phyloP scores from a whole-genome alignment of 2,113 vertebrate genomes.

The Dasypus novemcinctus region DNA sequence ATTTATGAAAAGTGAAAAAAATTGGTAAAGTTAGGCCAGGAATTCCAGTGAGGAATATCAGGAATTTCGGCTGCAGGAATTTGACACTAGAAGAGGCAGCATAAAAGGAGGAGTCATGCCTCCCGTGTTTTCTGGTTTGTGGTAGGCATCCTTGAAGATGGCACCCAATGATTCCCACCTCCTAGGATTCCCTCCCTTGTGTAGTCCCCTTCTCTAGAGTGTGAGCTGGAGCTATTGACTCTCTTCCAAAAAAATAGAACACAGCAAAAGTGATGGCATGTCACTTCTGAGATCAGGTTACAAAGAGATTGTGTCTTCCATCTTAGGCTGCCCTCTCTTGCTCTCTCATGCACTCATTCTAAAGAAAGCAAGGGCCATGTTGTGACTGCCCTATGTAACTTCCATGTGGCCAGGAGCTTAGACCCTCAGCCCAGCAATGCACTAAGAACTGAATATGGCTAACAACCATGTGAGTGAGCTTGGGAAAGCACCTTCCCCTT shows the following conservation, averaged over 20 bases:
- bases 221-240: background rate
- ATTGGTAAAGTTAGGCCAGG: background rate
- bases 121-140: background rate
- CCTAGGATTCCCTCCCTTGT: background rate
- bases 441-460: background rate
- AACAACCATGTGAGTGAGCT: background rate
- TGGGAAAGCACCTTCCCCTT: too few species aligned
- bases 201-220: too few species aligned
- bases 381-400: background rate
- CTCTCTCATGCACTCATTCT: background rate
- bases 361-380: background rate
- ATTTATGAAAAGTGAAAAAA: background rate
- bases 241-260: background rate
- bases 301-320: background rate
- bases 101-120: background rate
- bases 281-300: background rate
- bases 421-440: background rate
- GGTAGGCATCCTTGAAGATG: background rate
- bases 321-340: rapidly evolving
- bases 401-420: background rate
- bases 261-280: background rate
- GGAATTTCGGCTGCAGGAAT: background rate
- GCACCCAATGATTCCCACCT: background rate
- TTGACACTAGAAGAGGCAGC: background rate
- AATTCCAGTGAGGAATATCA: background rate